Percentiles rank a stretch among this genome's conserved stretches.
Evolutionary conservation across 2,797 vertebrate species (phyloP).

Genomic region (Chelon auratus): DNA sequence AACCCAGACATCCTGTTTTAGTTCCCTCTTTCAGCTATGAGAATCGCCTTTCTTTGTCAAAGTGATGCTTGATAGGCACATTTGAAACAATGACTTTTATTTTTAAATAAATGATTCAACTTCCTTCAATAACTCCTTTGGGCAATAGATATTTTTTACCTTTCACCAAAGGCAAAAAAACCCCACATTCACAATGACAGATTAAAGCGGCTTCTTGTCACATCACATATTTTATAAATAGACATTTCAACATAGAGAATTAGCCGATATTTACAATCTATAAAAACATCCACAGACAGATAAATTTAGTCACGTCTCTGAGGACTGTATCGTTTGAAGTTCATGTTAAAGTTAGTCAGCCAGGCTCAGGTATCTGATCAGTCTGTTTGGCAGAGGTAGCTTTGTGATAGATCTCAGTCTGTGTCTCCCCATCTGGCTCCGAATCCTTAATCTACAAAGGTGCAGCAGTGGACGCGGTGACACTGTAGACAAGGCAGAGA

Average conservation of each 20-base stretch:
- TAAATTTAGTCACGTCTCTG: conserved; percentile 58
- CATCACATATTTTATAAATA: conserved; percentile 67
- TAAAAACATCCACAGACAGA: conserved; percentile 54
- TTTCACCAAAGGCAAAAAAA: conserved; percentile 29
- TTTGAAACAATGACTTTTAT: conserved; percentile 71
- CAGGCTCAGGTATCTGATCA: conserved; percentile 87
- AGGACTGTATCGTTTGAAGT: conserved; percentile 30
- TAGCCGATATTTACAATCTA: conserved; percentile 11
- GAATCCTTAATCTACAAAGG: conserved; percentile 90
- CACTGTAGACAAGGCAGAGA: conserved; percentile 78
- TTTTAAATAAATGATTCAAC: conserved; percentile 80
- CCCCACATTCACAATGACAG: conserved; percentile 32
- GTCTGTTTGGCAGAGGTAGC: conserved; percentile 89
- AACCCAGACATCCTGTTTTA: conserved; percentile 66
- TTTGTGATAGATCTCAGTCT: conserved; percentile 86
- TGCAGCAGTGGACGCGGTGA: conserved; percentile 91
- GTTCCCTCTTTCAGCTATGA: conserved; percentile 64
- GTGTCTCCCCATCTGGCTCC: conserved; percentile 85
- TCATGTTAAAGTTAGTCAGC: conserved; percentile 54
- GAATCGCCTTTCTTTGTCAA: conserved; percentile 65
- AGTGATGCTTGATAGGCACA: conserved; percentile 66
- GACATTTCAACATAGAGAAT: conserved; percentile 54
- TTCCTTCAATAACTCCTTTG: conserved; percentile 60
- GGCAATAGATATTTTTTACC: conserved; percentile 55
- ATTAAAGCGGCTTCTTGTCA: conserved; percentile 58